phyloP scores from a whole-genome alignment of 2,797 vertebrate genomes.

The Glyptemys insculpta region DNA sequence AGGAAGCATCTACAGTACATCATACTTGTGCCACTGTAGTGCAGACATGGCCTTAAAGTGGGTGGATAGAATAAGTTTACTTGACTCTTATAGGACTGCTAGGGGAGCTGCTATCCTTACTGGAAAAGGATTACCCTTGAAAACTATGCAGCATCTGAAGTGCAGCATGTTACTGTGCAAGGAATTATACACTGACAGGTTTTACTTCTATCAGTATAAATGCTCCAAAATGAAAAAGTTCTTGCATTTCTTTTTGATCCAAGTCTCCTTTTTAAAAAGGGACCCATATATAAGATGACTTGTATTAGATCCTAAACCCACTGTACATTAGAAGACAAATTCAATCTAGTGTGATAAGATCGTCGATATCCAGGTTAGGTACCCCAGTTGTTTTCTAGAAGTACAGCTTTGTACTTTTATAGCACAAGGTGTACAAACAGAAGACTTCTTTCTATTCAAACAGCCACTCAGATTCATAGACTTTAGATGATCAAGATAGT shows the following conservation, averaged over 20 bases:
- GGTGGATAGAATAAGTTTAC: background rate
- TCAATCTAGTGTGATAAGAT: background rate
- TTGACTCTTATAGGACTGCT: background rate
- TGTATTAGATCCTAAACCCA: background rate
- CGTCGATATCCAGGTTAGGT: fast-evolving
- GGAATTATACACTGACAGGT: background rate
- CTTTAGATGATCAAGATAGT: too few relatives aligned
- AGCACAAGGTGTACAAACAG: background rate
- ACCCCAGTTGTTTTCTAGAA: background rate
- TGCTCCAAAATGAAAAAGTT: background rate
- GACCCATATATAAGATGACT: background rate
- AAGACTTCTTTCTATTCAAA: background rate
- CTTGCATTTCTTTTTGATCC: background rate
- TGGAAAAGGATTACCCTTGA: background rate
- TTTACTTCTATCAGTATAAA: background rate
- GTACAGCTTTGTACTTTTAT: background rate
- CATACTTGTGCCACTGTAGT: background rate
- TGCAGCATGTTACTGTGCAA: background rate
- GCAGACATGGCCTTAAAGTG: background rate
- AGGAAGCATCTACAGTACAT: background rate
- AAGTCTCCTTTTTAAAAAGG: background rate
- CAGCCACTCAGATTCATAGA: background rate
- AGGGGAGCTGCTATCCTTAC: background rate
- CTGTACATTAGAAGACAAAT: background rate
- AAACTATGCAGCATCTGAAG: background rate